These are phyloP conservation scores for Trogon surrucura DNA, from an alignment of 2,113 vertebrate genomes.

Conservation along the genomic window DNA sequence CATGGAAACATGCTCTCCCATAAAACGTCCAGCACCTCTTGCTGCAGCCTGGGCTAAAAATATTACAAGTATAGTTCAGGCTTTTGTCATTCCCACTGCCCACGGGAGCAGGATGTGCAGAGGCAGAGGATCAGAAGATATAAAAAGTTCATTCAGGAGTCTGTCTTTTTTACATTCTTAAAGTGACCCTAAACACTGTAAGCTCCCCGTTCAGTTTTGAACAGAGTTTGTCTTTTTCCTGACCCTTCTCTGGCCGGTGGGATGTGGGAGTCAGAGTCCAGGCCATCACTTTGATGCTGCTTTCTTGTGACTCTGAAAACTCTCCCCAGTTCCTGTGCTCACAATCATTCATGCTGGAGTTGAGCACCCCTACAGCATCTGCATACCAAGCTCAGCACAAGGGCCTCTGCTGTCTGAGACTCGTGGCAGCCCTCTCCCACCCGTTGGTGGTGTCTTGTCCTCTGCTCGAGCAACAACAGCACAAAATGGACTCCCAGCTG, in stretches of 20 bases:
- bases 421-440: rapidly evolving
- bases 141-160: slow-evolving; percentile 38
- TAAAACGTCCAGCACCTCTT: slow-evolving; percentile 1
- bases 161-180: slow-evolving; percentile 33
- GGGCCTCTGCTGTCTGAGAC: neutral
- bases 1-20: neutral
- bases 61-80: neutral
- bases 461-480: neutral
- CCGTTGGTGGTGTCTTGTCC: neutral
- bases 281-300: neutral
- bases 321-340: neutral
- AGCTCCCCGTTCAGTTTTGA: neutral
- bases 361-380: neutral
- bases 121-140: slow-evolving; percentile 43
- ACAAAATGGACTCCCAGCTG: neutral
- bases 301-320: neutral
- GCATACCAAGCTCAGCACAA: neutral
- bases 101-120: slow-evolving; percentile 55
- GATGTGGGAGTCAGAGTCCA: neutral
- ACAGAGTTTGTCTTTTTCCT: neutral
- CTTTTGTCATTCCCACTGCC: slow-evolving; percentile 57
- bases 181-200: neutral
- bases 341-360: rapidly evolving
- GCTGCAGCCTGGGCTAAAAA: slow-evolving; percentile 22
- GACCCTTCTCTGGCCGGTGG: neutral